Percentiles rank a stretch among this genome's conserved stretches.
These are phyloP conservation scores for Epirrhoe tristata DNA, from an alignment of 2,888 invertebrate genomes.

Conservation along the genomic window DNA sequence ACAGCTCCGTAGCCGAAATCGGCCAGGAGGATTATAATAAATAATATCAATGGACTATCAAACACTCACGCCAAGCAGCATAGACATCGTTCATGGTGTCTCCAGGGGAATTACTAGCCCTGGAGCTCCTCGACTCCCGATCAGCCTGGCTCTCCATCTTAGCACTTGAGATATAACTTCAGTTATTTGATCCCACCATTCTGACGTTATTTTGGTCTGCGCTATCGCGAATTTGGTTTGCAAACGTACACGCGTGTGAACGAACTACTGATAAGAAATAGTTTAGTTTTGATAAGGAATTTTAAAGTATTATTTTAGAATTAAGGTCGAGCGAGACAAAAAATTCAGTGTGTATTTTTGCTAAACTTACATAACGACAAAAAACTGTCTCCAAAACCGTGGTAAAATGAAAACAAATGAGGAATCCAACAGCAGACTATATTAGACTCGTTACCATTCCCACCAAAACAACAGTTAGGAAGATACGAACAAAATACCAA, in stretches of 20 bases:
- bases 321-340: neutral
- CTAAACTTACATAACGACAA: too few relatives aligned
- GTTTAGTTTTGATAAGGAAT: slow-evolving; percentile 2
- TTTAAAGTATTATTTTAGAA: neutral
- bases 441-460: too few relatives aligned
- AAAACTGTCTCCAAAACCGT: too few relatives aligned
- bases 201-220: slow-evolving; percentile 27
- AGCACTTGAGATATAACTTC: slow-evolving; percentile 24
- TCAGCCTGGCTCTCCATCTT: slow-evolving; percentile 67
- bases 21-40: too few relatives aligned
- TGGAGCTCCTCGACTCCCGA: slow-evolving; percentile 71
- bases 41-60: neutral
- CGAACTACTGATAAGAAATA: slow-evolving; percentile 19
- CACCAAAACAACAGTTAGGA: too few relatives aligned
- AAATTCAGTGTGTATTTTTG: too few relatives aligned
- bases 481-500: too few relatives aligned
- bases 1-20: too few relatives aligned
- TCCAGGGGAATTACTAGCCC: slow-evolving; percentile 79
- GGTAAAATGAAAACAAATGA: too few relatives aligned
- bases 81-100: slow-evolving; percentile 88
- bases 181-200: slow-evolving; percentile 6
- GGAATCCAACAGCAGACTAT: too few relatives aligned
- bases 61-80: slow-evolving; percentile 87
- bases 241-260: slow-evolving; percentile 2
- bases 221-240: slow-evolving; percentile 12